These are phyloP conservation scores for Drosophila murphyi DNA, from an alignment of 1,140 invertebrate species.

Conservation along the genomic window DNA sequence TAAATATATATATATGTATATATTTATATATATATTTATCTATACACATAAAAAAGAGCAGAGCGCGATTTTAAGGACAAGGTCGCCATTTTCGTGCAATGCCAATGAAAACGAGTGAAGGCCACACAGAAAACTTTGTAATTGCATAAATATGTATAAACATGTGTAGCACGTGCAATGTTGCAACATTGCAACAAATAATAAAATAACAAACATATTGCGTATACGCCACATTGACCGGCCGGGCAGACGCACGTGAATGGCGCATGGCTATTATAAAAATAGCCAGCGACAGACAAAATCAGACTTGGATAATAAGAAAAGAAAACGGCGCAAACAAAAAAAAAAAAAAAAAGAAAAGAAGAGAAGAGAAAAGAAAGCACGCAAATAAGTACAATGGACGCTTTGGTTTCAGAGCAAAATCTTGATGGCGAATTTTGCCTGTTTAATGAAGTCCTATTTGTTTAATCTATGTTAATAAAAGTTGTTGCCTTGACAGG, in stretches of 20 bases:
- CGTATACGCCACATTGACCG: conserved; percentile 61
- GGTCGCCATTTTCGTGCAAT: neutral
- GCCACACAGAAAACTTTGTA: neutral
- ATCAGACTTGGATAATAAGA: conserved; percentile 9
- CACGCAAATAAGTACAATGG: neutral
- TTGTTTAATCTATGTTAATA: too few species aligned
- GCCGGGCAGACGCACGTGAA: conserved; percentile 60
- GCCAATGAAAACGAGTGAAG: neutral
- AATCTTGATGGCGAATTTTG: too few species aligned
- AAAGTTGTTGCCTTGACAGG: too few species aligned
- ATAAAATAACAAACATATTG: conserved; percentile 24
- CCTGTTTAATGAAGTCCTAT: too few species aligned
- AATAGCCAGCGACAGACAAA: conserved; percentile 45
- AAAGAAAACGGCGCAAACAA: conserved; percentile 14
- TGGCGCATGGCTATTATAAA: conserved; percentile 58
- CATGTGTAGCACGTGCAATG: conserved; percentile 14
- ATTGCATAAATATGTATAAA: neutral
- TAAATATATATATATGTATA: neutral
- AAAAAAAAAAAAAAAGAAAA: conserved; percentile 13
- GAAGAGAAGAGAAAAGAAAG: conserved; percentile 14
- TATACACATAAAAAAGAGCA: neutral
- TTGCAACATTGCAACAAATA: neutral
- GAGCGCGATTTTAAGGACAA: neutral
- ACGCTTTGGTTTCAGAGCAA: neutral
- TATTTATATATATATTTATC: neutral